Base-by-base conservation (phyloP, 2,113 vertebrate species). In the Etheostoma cragini region DNA sequence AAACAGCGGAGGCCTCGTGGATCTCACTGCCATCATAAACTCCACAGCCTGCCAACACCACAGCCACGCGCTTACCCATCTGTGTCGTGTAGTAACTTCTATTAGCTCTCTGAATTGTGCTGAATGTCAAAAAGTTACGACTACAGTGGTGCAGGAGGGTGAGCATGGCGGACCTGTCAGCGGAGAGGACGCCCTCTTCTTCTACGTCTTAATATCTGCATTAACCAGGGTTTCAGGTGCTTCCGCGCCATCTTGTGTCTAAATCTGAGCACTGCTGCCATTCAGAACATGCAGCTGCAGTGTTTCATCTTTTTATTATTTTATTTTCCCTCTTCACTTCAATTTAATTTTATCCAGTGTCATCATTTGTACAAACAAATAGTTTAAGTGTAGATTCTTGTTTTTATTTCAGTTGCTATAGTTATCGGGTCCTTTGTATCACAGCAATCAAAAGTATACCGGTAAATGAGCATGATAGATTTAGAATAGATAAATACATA, bases 21-120 rank as follows among this genome's bases (percentile, higher is more conserved):
- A 94, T 94, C 81, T 96, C 93, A 46, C 87, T 95, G 64, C 94
- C 95, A 0, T 95, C 95, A 35, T 94, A 96, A 8, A 96, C 95
- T 0, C 96, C 95, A 4, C 95, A 96, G 17, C 94, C 96, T 1
- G 95, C 95, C 22, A 96, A 63, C 15, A 97, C 92, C 33, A 96
- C 57, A 0, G 96, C 96, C 17, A 96, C 97, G 5, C 95, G 92
- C 58, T 92, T 95, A 0, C 22, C 88, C 94, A 93, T 93, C 11
- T 88, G 46, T 1, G 82, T 4, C 0, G 75, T 72, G 54, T 78
- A 86, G 45, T 8, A 67, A 8, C 16, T 50, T 5, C 4, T 58
- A 2, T 47, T 68, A 0, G 78, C 21, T 0, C 60, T 8, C 38
- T 30, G 85, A 0, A 88, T 0, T 0, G 83, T 54, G 19, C 76